These are phyloP conservation scores for Heliconius himera DNA, from an alignment of 1,140 invertebrate species.

Conservation along the genomic window DNA sequence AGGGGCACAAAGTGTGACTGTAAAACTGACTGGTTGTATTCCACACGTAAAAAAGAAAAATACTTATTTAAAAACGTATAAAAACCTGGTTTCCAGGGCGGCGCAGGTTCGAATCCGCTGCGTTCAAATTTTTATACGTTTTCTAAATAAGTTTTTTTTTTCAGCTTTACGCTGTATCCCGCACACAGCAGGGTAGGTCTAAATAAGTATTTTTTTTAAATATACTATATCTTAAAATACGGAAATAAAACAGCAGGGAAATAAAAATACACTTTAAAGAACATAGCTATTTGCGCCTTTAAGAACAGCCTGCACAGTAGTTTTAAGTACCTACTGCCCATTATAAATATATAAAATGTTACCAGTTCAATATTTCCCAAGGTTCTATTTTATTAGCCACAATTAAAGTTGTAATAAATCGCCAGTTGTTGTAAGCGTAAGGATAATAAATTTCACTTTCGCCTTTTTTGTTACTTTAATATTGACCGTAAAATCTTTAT, in stretches of 20 bases:
- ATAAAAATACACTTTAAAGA: not conserved
- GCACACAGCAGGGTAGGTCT: too few species aligned
- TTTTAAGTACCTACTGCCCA: constrained; percentile 1
- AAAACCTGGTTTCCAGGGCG: too few species aligned
- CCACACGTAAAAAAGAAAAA: too few species aligned
- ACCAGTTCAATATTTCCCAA: constrained; percentile 16
- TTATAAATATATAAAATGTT: constrained; percentile 7
- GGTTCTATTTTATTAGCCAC: constrained; percentile 16
- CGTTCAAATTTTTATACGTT: too few species aligned
- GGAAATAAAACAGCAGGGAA: not conserved
- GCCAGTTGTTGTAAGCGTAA: constrained; percentile 24
- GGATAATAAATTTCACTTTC: constrained; percentile 21
- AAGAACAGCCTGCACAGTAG: not conserved
- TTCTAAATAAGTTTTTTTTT: too few species aligned
- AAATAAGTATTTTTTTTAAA: too few species aligned
- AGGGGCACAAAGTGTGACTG: too few species aligned
- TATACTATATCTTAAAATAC: not conserved
- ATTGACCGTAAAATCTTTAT: not conserved
- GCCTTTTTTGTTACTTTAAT: not conserved
- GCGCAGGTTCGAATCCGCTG: too few species aligned
- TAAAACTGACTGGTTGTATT: too few species aligned
- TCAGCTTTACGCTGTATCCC: too few species aligned
- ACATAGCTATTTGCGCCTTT: not conserved
- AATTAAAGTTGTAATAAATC: constrained; percentile 35
- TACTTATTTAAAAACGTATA: too few species aligned